Conservation (phyloP, 2,113 vertebrate species). For the Seriola dumerili region DNA sequence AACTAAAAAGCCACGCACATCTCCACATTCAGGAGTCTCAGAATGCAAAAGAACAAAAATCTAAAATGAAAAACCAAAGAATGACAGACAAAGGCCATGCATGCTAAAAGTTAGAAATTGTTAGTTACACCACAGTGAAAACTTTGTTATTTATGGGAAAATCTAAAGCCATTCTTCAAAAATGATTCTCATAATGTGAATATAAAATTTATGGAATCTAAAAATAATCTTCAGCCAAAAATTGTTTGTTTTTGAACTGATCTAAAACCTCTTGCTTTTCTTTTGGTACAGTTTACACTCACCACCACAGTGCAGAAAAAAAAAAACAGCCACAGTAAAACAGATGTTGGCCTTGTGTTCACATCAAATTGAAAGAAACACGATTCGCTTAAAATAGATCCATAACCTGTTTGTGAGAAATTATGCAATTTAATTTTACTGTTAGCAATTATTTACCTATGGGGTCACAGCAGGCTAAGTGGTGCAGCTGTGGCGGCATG, state of each 20-base stretch:
- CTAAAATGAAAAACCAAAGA: not conserved
- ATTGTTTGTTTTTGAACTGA: not conserved
- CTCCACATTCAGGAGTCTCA: not conserved
- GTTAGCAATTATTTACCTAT: slow-evolving; percentile 62
- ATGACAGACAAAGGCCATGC: not conserved
- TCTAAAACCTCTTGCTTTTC: not conserved
- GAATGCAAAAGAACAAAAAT: not conserved
- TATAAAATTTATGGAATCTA: not conserved
- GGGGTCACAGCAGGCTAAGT: slow-evolving; percentile 52
- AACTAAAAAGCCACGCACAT: not conserved
- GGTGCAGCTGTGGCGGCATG: slow-evolving; percentile 23
- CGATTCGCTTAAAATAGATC: slow-evolving; percentile 34
- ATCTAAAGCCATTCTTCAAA: not conserved
- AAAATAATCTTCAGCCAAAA: not conserved
- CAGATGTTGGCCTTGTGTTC: slow-evolving; percentile 4
- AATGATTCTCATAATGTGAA: not conserved
- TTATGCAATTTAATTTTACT: slow-evolving; percentile 54
- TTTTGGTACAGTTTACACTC: slow-evolving; percentile 42
- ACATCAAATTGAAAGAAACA: slow-evolving; percentile 23
- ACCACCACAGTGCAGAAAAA: not conserved
- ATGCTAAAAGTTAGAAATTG: not conserved
- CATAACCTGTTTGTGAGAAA: slow-evolving; percentile 41
- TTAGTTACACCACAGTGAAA: slow-evolving; percentile 49
- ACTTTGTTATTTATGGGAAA: not conserved
- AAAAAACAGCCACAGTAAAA: not conserved